Percentiles rank a stretch among this genome's conserved stretches.
Conservation (phyloP, 2,888 invertebrate genomes). For the Meandrusa payeni region DNA sequence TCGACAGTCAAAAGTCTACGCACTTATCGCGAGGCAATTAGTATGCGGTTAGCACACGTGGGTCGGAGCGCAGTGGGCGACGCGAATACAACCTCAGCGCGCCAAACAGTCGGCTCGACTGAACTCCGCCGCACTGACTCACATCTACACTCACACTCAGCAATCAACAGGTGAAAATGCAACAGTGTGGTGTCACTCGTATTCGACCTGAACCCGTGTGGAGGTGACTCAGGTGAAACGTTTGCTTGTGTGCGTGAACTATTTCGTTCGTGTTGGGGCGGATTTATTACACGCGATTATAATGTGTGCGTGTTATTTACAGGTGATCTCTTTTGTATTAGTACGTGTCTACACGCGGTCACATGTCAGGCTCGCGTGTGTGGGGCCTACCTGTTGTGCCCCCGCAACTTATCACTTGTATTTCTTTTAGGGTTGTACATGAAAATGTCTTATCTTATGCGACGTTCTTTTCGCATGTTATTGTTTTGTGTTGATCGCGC, state of each 20-base stretch:
- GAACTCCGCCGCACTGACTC: slow-evolving; percentile 56
- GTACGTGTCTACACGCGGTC: slow-evolving; percentile 55
- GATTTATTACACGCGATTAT: slow-evolving; percentile 54
- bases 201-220: slow-evolving; percentile 61
- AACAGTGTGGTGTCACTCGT: slow-evolving; percentile 66
- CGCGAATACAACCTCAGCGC: slow-evolving; percentile 60
- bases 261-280: slow-evolving; percentile 68
- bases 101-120: slow-evolving; percentile 71
- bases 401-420: slow-evolving; percentile 65
- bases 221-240: slow-evolving; percentile 66
- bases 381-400: slow-evolving; percentile 71
- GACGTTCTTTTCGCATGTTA: slow-evolving; percentile 45
- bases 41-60: slow-evolving; percentile 63
- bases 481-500: slow-evolving; percentile 39
- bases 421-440: slow-evolving; percentile 62
- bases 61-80: slow-evolving; percentile 38
- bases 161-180: slow-evolving; percentile 74
- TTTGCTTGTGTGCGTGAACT: slow-evolving; percentile 58
- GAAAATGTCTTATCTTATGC: slow-evolving; percentile 53
- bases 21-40: slow-evolving; percentile 63
- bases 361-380: slow-evolving; percentile 67
- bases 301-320: slow-evolving; percentile 47
- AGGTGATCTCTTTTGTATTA: slow-evolving; percentile 61
- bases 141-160: slow-evolving; percentile 56
- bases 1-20: slow-evolving; percentile 59